Percentiles rank a stretch among this genome's conserved stretches.
These are phyloP conservation scores for Synanceia verrucosa DNA, from an alignment of 2,797 vertebrate species.

Conservation along the genomic window DNA sequence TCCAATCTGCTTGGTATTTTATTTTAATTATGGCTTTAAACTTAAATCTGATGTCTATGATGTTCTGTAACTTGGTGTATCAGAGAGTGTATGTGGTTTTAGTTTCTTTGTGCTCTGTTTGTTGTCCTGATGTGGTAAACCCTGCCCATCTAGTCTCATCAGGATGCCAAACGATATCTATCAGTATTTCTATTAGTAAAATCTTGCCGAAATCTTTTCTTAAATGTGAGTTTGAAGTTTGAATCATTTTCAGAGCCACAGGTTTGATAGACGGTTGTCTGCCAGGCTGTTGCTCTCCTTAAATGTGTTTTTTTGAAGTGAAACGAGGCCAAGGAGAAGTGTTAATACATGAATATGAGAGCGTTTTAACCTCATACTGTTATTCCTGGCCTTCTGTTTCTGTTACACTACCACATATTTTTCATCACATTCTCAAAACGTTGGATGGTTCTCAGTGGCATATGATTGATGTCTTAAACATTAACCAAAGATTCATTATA, in stretches of 20 bases:
- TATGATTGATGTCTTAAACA: conserved; percentile 43
- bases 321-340: conserved; percentile 42
- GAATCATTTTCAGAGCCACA: conserved; percentile 13
- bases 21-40: not conserved
- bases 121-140: not conserved
- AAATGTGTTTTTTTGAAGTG: conserved; percentile 23
- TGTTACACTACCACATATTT: conserved; percentile 54
- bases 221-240: conserved; percentile 6
- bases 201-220: too few relatives aligned
- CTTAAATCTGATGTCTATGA: not conserved
- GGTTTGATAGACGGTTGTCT: conserved; percentile 15
- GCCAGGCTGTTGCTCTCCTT: conserved; percentile 12
- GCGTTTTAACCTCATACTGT: conserved; percentile 48
- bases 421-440: conserved; percentile 64
- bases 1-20: not conserved
- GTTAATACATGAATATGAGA: conserved; percentile 50
- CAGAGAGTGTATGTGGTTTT: not conserved
- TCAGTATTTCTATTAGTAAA: not conserved
- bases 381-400: conserved; percentile 71
- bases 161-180: not conserved
- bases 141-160: not conserved
- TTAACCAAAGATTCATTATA: conserved; percentile 23
- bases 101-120: conserved; percentile 12
- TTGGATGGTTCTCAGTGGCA: conserved; percentile 39
- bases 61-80: not conserved